Percentiles rank a stretch among this genome's conserved stretches.
These are phyloP conservation scores for Flexamia atlantica DNA, from an alignment of 2,888 invertebrate species.

Conservation along the genomic window DNA sequence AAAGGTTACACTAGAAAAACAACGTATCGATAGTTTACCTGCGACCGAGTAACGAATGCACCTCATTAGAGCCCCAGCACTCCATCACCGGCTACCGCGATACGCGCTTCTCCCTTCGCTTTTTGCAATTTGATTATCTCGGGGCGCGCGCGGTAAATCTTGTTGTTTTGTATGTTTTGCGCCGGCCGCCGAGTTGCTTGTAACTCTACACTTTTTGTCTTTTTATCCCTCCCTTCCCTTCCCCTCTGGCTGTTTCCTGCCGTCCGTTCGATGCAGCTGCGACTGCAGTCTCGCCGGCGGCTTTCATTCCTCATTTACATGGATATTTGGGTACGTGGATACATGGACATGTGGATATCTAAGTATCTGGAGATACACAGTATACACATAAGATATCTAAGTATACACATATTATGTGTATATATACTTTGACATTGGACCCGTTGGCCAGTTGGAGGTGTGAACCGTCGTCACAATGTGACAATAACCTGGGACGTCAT, in stretches of 20 bases:
- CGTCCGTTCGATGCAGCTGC: conserved; percentile 1
- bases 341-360: too few relatives aligned
- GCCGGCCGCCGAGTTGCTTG: conserved; percentile 24
- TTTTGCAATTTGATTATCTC: conserved; percentile 43
- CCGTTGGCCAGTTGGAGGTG: too few relatives aligned
- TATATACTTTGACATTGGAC: too few relatives aligned
- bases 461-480: too few relatives aligned
- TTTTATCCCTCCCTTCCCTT: conserved; percentile 26
- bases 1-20: too few relatives aligned
- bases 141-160: conserved; percentile 46
- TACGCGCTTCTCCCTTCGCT: conserved; percentile 46
- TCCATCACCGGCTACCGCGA: conserved; percentile 43
- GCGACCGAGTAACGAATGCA: conserved; percentile 21
- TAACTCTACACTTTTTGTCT: conserved; percentile 13
- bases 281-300: background rate
- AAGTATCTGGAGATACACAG: too few relatives aligned
- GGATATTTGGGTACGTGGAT: too few relatives aligned
- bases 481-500: too few relatives aligned
- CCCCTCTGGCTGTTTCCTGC: background rate
- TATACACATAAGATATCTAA: too few relatives aligned
- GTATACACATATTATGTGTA: too few relatives aligned
- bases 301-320: conserved; percentile 9
- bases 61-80: conserved; percentile 30
- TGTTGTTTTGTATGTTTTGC: conserved; percentile 50
- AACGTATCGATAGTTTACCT: background rate